Conservation (phyloP, 2,113 vertebrate genomes). For the Crocuta crocuta region DNA sequence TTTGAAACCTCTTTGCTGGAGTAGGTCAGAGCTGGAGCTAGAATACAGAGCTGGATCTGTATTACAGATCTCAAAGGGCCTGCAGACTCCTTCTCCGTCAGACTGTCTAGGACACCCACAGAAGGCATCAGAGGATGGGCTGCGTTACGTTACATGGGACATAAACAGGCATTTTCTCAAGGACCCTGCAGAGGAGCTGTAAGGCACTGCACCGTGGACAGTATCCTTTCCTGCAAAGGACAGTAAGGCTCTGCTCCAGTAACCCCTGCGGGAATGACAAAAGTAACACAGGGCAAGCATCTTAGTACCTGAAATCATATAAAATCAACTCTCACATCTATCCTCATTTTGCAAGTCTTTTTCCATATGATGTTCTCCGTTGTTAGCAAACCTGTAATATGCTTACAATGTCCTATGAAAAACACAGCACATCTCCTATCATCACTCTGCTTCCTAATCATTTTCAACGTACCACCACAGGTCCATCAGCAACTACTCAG, state of each 20-base stretch:
- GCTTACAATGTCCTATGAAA: neutral
- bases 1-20: neutral
- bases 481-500: neutral
- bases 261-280: neutral
- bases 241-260: neutral
- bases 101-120: constrained; percentile 17
- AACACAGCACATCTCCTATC: neutral
- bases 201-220: neutral
- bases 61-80: neutral
- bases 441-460: neutral
- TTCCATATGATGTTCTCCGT: neutral
- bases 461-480: neutral
- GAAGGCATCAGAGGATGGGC: neutral
- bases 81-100: neutral
- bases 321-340: neutral
- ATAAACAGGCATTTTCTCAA: neutral
- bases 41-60: neutral
- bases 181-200: neutral
- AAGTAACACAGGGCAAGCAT: neutral
- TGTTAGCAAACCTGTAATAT: neutral
- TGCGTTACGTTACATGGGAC: neutral
- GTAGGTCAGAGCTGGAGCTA: neutral
- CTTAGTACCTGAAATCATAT: neutral
- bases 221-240: neutral
- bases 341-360: neutral